phyloP scores from a whole-genome alignment of 2,888 invertebrate genomes.

The Euplexia lucipara region DNA sequence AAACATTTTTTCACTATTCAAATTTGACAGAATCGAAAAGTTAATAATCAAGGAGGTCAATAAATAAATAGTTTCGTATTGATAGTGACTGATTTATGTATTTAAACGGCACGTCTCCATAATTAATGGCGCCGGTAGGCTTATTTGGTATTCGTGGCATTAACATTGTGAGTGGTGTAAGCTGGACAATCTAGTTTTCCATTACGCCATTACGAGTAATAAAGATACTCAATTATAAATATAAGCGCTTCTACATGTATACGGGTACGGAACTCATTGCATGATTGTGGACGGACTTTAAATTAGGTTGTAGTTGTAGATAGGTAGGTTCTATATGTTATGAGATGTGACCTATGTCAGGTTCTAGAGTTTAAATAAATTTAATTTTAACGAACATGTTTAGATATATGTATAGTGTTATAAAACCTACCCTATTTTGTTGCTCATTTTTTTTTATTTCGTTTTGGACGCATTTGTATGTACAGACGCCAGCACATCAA shows the following conservation, averaged over 20 bases:
- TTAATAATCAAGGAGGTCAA: conserved; percentile 52
- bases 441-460: no score
- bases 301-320: conserved; percentile 34
- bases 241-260: conserved; percentile 50
- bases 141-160: conserved; percentile 74
- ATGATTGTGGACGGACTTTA: conserved; percentile 45
- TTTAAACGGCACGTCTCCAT: conserved; percentile 66
- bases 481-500: no score
- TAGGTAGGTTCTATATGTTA: background rate
- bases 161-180: conserved; percentile 69
- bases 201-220: conserved; percentile 54
- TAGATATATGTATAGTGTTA: background rate
- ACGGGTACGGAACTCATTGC: conserved; percentile 41
- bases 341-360: conserved; percentile 38
- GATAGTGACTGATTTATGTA: conserved; percentile 68
- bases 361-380: conserved; percentile 20
- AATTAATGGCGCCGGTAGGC: conserved; percentile 68
- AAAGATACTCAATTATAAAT: conserved; percentile 51
- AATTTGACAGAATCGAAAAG: conserved; percentile 39
- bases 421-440: no score
- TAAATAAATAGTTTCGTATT: conserved; percentile 63
- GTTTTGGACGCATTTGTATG: no score
- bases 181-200: conserved; percentile 75
- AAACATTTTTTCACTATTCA: conserved; percentile 42
- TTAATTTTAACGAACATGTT: conserved; percentile 11